These are phyloP conservation scores for Osmerus mordax DNA, from an alignment of 2,113 vertebrate species.

Conservation along the genomic window DNA sequence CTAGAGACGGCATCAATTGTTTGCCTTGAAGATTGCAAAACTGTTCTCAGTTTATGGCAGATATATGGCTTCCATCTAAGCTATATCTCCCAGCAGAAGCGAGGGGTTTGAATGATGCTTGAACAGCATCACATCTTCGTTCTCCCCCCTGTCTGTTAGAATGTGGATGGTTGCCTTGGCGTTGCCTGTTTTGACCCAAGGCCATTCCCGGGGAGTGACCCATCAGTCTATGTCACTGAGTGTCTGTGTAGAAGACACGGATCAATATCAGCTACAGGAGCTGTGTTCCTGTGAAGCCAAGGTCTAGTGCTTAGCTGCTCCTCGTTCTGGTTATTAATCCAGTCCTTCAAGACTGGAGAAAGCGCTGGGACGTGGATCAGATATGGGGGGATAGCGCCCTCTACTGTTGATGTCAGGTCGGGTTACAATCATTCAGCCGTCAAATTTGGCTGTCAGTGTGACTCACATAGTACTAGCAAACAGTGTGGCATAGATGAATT, in stretches of 20 bases:
- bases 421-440: background rate
- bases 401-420: slow-evolving; percentile 9
- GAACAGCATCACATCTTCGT: slow-evolving; percentile 20
- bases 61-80: background rate
- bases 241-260: slow-evolving; percentile 11
- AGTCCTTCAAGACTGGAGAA: background rate
- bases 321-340: background rate
- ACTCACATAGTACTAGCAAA: too few species aligned
- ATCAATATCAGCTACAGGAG: slow-evolving; percentile 31
- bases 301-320: background rate
- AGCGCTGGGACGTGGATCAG: background rate
- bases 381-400: slow-evolving; percentile 9
- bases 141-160: slow-evolving; percentile 15
- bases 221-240: slow-evolving; percentile 17
- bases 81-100: slow-evolving; percentile 12
- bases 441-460: background rate
- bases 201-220: slow-evolving; percentile 28
- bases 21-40: slow-evolving; percentile 18
- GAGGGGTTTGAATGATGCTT: slow-evolving; percentile 26
- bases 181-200: slow-evolving; percentile 23
- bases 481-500: too few species aligned
- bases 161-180: slow-evolving; percentile 10
- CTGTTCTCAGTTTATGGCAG: slow-evolving; percentile 25
- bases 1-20: background rate
- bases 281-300: background rate